Conservation (phyloP, 2,797 vertebrate genomes). For the Spheniscus humboldti region DNA sequence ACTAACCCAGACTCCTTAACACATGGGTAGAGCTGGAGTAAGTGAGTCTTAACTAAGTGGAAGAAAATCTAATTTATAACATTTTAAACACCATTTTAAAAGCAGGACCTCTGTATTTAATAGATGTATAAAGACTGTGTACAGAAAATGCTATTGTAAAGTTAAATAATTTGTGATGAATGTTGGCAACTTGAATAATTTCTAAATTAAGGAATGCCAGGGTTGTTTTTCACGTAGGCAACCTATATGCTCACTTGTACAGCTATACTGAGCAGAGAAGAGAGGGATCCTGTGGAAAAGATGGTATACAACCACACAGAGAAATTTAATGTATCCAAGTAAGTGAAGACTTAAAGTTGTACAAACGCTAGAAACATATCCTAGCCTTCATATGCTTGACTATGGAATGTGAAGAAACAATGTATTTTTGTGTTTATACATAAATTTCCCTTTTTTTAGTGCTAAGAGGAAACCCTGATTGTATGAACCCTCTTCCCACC, state of each 20-base stretch:
- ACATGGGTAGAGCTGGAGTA: not conserved
- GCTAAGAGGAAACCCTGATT: not conserved
- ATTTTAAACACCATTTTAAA: not conserved
- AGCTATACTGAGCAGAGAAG: not conserved
- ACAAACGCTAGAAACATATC: not conserved
- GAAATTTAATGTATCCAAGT: not conserved
- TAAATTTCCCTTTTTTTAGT: not conserved
- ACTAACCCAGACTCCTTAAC: not conserved
- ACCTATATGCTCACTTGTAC: not conserved
- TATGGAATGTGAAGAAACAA: not conserved
- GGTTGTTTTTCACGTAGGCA: not conserved
- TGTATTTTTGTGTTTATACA: not conserved
- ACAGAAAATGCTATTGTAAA: not conserved
- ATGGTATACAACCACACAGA: fast-evolving
- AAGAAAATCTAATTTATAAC: not conserved
- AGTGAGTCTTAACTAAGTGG: not conserved
- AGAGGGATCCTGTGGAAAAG: not conserved
- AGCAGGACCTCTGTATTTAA: not conserved
- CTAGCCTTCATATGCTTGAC: not conserved
- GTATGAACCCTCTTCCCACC: not conserved
- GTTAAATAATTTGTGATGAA: not conserved
- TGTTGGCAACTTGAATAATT: not conserved
- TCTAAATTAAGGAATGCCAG: not conserved
- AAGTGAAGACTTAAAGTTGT: not conserved
- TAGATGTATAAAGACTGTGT: not conserved